A percentile compares a stretch with the other conserved stretches of the same genome.
phyloP scores from a whole-genome alignment of 2,888 invertebrate genomes.

The Notocelia uddmanniana region DNA sequence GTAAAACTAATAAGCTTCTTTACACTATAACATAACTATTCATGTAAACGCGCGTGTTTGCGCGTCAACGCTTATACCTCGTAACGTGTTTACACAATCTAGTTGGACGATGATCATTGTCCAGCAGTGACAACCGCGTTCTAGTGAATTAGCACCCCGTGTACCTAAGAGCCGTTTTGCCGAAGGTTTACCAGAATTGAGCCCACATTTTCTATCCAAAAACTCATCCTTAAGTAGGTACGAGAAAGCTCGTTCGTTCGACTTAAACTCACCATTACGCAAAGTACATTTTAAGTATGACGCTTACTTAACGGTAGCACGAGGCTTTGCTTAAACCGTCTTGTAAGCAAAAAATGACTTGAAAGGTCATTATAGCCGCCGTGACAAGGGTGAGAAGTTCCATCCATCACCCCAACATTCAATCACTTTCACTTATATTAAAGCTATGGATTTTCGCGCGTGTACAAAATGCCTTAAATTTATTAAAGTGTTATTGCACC shows the following conservation, averaged over 20 bases:
- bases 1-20: too few species aligned
- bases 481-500: constrained; percentile 13
- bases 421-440: constrained; percentile 65
- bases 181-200: neutral
- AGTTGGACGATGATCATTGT: too few species aligned
- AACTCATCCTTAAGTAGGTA: neutral
- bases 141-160: too few species aligned
- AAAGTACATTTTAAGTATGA: neutral
- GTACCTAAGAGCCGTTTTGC: too few species aligned
- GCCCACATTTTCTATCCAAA: neutral
- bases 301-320: constrained; percentile 16
- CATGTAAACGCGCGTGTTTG: too few species aligned
- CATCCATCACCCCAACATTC: constrained; percentile 57
- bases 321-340: constrained; percentile 37
- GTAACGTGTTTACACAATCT: too few species aligned
- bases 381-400: constrained; percentile 54
- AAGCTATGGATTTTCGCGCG: constrained; percentile 49
- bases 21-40: too few species aligned
- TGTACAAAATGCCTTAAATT: constrained; percentile 31
- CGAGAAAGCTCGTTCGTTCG: neutral
- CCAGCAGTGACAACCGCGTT: too few species aligned
- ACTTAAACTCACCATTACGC: neutral
- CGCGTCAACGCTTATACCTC: too few species aligned
- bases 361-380: constrained; percentile 42
- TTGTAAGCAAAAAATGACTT: constrained; percentile 44